A percentile compares a stretch with the other conserved stretches of the same genome.
These are phyloP conservation scores for Penaeus indicus DNA, from an alignment of 1,140 invertebrate genomes.

Conservation along the genomic window DNA sequence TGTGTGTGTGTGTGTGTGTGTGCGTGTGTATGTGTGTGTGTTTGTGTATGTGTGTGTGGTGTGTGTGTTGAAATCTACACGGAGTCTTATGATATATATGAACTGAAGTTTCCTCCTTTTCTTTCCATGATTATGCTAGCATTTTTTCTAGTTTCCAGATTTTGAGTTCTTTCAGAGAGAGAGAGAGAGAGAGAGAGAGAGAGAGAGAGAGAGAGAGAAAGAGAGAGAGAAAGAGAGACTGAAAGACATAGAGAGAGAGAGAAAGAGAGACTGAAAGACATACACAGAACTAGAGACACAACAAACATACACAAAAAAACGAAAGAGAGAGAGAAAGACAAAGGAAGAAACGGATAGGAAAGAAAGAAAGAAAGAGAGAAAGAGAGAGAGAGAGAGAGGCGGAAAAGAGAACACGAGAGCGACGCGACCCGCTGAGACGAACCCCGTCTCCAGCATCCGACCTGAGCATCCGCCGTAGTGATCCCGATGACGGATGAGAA, in stretches of 20 bases:
- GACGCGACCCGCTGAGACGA: not conserved
- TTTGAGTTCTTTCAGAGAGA: too few relatives aligned
- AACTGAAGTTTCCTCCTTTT: too few relatives aligned
- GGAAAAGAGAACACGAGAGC: slow-evolving; percentile 1
- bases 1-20: not conserved
- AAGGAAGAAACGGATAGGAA: not conserved
- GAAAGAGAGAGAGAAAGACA: not conserved
- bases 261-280: not conserved
- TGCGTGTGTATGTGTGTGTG: not conserved
- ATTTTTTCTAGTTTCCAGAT: not conserved
- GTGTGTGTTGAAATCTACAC: too few relatives aligned
- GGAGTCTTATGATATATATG: not conserved
- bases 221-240: not conserved
- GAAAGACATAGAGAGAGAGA: not conserved
- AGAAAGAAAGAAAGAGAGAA: not conserved
- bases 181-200: slow-evolving; percentile 26
- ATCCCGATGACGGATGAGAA: too few relatives aligned
- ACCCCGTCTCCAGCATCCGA: not conserved
- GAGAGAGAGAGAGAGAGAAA: not conserved
- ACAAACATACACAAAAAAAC: not conserved
- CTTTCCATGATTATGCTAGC: not conserved
- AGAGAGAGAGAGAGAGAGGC: slow-evolving; percentile 24
- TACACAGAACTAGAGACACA: not conserved
- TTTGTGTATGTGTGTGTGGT: not conserved
- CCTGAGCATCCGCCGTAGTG: too few relatives aligned